Percentiles rank a stretch among this genome's conserved stretches.
These are phyloP conservation scores for Cyrtorhinus lividipennis DNA, from an alignment of 1,140 invertebrate genomes.

Conservation along the genomic window DNA sequence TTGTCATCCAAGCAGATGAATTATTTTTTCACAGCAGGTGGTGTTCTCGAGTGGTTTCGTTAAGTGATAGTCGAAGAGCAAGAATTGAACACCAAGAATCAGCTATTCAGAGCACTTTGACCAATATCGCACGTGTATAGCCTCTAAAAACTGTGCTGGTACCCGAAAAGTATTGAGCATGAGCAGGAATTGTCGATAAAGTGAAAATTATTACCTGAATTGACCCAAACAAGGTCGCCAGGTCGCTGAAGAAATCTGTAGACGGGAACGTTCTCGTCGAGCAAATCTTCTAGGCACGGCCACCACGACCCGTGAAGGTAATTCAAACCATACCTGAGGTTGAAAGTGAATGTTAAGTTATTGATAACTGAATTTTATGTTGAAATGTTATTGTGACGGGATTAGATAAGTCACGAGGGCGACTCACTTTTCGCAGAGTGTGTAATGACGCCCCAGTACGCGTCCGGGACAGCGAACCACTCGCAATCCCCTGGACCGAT, in stretches of 20 bases:
- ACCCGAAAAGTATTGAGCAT: neutral
- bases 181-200: neutral
- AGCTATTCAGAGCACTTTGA: no score
- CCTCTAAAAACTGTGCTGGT: no score
- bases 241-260: constrained; percentile 96
- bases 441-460: constrained; percentile 94
- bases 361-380: no score
- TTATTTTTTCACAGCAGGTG: no score
- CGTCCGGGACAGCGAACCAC: constrained; percentile 93
- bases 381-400: no score
- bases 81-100: no score
- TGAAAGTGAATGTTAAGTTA: no score
- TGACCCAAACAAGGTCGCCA: constrained; percentile 98
- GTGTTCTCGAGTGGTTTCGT: no score
- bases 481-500: constrained; percentile 99
- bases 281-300: constrained; percentile 89
- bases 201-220: constrained; percentile 54
- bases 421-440: constrained; percentile 69
- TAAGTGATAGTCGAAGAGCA: no score
- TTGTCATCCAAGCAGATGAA: no score
- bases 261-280: constrained; percentile 90
- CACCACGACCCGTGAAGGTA: constrained; percentile 99
- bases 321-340: constrained; percentile 73
- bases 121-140: no score
- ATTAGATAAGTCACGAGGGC: neutral